Percentiles rank a stretch among this genome's conserved stretches.
These are phyloP conservation scores for Spilarctia lutea DNA, from an alignment of 2,888 invertebrate genomes.

Conservation along the genomic window DNA sequence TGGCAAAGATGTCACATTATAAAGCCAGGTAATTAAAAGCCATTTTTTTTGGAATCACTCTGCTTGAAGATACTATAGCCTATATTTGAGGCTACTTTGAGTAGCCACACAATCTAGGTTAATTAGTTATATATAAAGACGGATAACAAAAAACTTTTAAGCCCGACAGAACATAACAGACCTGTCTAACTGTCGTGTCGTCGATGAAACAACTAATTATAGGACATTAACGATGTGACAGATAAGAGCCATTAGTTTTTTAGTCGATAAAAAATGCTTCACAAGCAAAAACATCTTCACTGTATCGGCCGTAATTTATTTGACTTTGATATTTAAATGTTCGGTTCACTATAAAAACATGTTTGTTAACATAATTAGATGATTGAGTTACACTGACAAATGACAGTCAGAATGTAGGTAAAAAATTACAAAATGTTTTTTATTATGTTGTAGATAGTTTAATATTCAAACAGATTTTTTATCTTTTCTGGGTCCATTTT, in stretches of 20 bases:
- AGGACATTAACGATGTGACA: slow-evolving; percentile 36
- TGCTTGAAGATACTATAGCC: neutral
- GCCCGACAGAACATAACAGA: slow-evolving; percentile 32
- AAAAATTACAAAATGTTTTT: neutral
- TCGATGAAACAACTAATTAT: slow-evolving; percentile 35
- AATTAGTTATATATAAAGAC: slow-evolving; percentile 11
- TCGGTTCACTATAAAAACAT: neutral
- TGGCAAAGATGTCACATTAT: neutral
- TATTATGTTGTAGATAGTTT: neutral
- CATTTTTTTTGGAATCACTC: neutral
- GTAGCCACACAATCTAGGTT: slow-evolving; percentile 4
- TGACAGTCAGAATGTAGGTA: neutral
- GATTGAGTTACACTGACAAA: neutral
- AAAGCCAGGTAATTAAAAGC: too few relatives aligned
- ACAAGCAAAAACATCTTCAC: slow-evolving; percentile 3
- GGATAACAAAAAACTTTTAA: slow-evolving; percentile 24
- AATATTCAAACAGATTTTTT: too few relatives aligned
- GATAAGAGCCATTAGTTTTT: slow-evolving; percentile 45
- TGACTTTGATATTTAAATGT: slow-evolving; percentile 21
- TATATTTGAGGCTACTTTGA: neutral
- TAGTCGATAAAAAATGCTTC: slow-evolving; percentile 35
- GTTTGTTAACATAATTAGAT: neutral
- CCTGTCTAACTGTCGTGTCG: slow-evolving; percentile 32
- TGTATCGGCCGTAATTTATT: slow-evolving; percentile 37
- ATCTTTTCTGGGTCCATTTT: too few relatives aligned